Evolutionary conservation across 2,888 invertebrate species (phyloP).

Genomic region (Leucophenga montana): DNA sequence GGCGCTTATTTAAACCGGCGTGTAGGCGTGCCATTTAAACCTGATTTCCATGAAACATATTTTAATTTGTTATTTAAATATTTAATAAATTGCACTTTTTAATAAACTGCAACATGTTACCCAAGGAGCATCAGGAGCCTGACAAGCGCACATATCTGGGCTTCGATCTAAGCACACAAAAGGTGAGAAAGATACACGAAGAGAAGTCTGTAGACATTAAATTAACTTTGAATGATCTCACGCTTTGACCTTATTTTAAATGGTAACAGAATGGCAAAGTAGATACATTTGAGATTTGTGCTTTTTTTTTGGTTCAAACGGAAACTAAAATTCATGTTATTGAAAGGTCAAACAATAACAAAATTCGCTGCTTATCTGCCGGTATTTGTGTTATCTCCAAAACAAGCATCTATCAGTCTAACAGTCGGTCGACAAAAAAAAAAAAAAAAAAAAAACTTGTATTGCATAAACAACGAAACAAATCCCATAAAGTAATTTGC

Average conservation of each 20-base stretch:
- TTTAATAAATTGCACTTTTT: too few relatives aligned
- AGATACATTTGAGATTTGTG: background rate
- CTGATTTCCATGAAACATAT: too few relatives aligned
- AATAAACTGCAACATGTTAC: conserved; percentile 39
- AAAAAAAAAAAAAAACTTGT: conserved; percentile 25
- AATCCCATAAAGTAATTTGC: too few relatives aligned
- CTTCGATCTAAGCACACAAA: conserved; percentile 90
- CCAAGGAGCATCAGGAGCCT: conserved; percentile 35
- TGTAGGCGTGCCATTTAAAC: too few relatives aligned
- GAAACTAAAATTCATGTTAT: background rate
- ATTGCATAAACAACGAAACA: conserved; percentile 30
- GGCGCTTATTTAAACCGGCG: too few relatives aligned
- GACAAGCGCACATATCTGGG: conserved; percentile 79
- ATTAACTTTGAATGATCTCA: background rate
- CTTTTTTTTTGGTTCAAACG: too few relatives aligned
- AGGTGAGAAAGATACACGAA: conserved; percentile 74
- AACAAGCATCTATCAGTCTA: background rate
- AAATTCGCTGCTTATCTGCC: conserved; percentile 26
- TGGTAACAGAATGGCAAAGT: background rate
- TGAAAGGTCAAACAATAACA: background rate
- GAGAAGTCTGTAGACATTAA: too few relatives aligned
- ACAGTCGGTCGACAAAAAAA: background rate
- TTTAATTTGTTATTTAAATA: too few relatives aligned
- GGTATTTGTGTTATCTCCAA: background rate
- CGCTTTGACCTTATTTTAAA: background rate